Evolutionary conservation across 2,888 invertebrate species (phyloP), one percentile per base, ranked within the genome.

Genomic region (Antheraea yamamai): DNA sequence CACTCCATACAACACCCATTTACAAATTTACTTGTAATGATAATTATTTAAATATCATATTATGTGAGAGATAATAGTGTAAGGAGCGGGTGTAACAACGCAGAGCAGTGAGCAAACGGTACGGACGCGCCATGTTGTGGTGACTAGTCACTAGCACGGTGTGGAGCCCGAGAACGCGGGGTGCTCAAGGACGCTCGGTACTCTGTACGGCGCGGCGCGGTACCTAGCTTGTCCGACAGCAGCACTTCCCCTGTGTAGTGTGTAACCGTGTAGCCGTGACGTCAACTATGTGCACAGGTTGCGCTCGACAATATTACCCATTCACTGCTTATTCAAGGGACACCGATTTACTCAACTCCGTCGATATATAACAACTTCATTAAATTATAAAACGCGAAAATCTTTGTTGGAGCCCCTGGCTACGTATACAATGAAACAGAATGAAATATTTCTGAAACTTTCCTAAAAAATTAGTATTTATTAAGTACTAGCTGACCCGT

Each of bases 281-380:
- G 75, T 73, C 75, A 75, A 12, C 64, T 66, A 73, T 73, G 75
- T 75, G 73, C 73, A 75, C 75, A 75, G 73, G 73, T 75, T 75
- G 75, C 64, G 23, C 10, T 64, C 23, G 10, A 64, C 47, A 47
- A 47, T 47, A 47, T 47, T 12, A 47, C 47, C 61, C 64, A 26
- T 26, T 64, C 64, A 64, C 64, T 10, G 26, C 64, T 58, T n/a
- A 20, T n/a, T n/a, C 47, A 47, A 64, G 0, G 16, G 26, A 64
- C 26, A 64, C 23, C 26, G 26, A 64, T 64, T 64, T 64, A 10
- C 26, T 64, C 26, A 16, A 14, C 26, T 64, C 26, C 1, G 3
- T 64, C 12, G 12, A 26, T 2, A 64, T 64, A 64, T 26, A 64
- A 64, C 64, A 26, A 64, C 10, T 64, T 64, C 10, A 64, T 26